A percentile compares a stretch with the other conserved stretches of the same genome.
Evolutionary conservation across 2,797 vertebrate genomes (phyloP).

Genomic region (Phataginus tricuspis): DNA sequence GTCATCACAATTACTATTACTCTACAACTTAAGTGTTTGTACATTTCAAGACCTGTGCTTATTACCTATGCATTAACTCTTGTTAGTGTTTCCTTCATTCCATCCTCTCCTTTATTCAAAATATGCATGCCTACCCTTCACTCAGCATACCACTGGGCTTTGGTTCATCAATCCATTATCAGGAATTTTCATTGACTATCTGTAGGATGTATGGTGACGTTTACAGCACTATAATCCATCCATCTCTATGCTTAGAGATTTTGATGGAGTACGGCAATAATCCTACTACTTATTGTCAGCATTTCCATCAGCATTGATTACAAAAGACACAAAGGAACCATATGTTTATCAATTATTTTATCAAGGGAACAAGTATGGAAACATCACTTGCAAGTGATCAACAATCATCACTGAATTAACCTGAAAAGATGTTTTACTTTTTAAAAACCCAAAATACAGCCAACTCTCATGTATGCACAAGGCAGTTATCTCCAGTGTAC

Average conservation of each 20-base stretch:
- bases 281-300: neutral
- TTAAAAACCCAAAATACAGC: neutral
- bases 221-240: neutral
- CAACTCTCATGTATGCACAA: neutral
- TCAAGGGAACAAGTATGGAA: conserved; percentile 29
- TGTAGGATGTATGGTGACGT: neutral
- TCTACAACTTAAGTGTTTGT: neutral
- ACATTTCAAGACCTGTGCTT: neutral
- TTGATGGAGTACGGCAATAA: neutral
- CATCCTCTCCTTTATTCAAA: neutral
- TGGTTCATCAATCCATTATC: neutral
- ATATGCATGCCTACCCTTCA: neutral
- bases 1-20: neutral
- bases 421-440: neutral
- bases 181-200: neutral
- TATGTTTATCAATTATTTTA: conserved; percentile 40
- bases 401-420: neutral
- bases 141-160: neutral
- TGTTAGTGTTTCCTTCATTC: neutral
- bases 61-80: neutral
- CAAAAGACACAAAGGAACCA: conserved; percentile 40
- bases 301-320: conserved; percentile 28
- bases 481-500: neutral
- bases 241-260: conserved; percentile 5
- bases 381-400: neutral